Evolutionary conservation across 2,797 vertebrate species (phyloP).

Genomic region (Pangasius krempfi): DNA sequence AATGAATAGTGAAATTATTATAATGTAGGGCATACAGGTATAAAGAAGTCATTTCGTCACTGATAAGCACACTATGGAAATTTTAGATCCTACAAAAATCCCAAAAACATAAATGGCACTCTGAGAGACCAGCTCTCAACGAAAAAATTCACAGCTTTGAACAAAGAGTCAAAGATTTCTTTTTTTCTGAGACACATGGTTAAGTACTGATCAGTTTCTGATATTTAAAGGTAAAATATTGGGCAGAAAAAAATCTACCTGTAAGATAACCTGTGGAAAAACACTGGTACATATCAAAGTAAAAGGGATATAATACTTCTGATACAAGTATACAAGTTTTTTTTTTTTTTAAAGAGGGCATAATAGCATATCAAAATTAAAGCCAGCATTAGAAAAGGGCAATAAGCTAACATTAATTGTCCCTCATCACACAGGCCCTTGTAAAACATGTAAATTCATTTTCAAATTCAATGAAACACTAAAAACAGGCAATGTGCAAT

Average conservation of each 20-base stretch:
- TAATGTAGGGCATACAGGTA: slow-evolving; percentile 1
- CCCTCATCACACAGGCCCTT: slow-evolving; percentile 27
- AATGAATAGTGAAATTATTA: not conserved
- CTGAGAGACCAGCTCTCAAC: slow-evolving; percentile 74
- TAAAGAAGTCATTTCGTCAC: not conserved
- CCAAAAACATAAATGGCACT: not conserved
- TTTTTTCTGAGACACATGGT: not conserved
- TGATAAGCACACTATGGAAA: slow-evolving; percentile 3
- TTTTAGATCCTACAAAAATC: not conserved
- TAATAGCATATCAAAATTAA: not conserved
- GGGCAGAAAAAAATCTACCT: too few relatives aligned
- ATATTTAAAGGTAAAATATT: not conserved
- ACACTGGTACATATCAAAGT: not conserved
- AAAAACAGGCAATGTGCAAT: not conserved
- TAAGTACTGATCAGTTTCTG: not conserved
- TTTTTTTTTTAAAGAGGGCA: not conserved
- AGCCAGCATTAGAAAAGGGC: slow-evolving; percentile 31
- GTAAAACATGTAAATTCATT: slow-evolving; percentile 4
- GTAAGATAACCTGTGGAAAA: not conserved
- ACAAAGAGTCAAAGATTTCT: not conserved
- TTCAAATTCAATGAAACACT: not conserved
- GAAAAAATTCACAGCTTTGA: slow-evolving; percentile 37
- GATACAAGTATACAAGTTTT: not conserved
- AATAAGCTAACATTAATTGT: slow-evolving; percentile 18
- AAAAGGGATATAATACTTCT: not conserved